Conservation (phyloP, 1,140 invertebrate species). For the Drosophila sp. region DNA sequence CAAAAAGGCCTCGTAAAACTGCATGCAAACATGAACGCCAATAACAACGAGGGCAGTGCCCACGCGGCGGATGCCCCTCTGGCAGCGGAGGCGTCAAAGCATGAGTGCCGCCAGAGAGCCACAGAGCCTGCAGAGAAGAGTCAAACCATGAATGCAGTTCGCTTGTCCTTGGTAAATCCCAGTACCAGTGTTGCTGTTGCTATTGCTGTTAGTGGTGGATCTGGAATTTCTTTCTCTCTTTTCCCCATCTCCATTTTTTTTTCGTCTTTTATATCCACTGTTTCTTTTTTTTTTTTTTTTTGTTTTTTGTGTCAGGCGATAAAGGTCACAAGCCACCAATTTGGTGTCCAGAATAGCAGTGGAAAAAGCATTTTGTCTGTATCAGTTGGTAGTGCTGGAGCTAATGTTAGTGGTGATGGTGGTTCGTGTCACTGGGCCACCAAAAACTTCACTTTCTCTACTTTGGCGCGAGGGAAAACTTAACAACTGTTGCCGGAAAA, state of each 20-base stretch:
- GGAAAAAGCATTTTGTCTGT: constrained; percentile 11
- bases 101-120: constrained; percentile 26
- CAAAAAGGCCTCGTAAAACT: constrained; percentile 58
- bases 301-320: constrained; percentile 14
- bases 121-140: constrained; percentile 11
- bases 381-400: background rate
- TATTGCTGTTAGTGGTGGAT: constrained; percentile 17
- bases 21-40: constrained; percentile 64
- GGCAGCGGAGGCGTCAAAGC: constrained; percentile 52
- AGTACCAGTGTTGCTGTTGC: constrained; percentile 14
- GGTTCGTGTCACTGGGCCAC: constrained; percentile 67
- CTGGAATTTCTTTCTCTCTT: constrained; percentile 30
- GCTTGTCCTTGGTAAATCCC: constrained; percentile 47
- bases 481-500: constrained; percentile 60
- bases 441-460: constrained; percentile 53
- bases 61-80: constrained; percentile 15
- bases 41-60: constrained; percentile 9
- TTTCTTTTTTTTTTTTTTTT: background rate
- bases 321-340: constrained; percentile 59
- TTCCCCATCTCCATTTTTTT: background rate
- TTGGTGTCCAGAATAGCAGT: constrained; percentile 29
- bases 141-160: constrained; percentile 32
- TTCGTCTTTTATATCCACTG: constrained; percentile 1
- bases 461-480: constrained; percentile 48
- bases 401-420: background rate